Percentiles rank a stretch among this genome's conserved stretches.
Evolutionary conservation across 2,797 vertebrate species (phyloP).

Genomic region (Tarsius wallacei): DNA sequence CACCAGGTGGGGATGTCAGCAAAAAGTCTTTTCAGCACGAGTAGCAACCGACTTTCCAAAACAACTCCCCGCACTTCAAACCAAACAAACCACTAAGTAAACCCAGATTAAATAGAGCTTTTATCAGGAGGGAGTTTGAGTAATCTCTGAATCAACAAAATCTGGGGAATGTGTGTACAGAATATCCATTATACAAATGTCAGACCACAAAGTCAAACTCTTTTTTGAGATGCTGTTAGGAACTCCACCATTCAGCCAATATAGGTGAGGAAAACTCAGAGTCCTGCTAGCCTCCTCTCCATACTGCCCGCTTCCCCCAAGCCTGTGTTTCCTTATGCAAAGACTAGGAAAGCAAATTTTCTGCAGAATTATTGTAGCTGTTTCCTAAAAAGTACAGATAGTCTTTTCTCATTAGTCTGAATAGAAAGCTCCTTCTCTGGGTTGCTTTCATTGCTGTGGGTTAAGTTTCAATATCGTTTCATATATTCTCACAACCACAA

Average conservation of each 20-base stretch:
- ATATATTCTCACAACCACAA: background rate
- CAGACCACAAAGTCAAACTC: conserved; percentile 79
- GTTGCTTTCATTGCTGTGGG: background rate
- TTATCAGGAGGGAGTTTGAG: conserved; percentile 75
- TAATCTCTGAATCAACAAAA: conserved; percentile 84
- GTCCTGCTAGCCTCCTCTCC: background rate
- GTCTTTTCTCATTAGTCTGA: background rate
- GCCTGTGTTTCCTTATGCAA: background rate
- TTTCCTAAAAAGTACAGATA: conserved; percentile 32
- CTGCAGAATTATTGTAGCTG: background rate
- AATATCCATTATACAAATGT: conserved; percentile 82
- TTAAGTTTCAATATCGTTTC: background rate
- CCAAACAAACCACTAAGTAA: conserved; percentile 72
- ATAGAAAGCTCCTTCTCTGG: background rate
- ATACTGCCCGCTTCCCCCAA: background rate
- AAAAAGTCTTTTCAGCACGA: conserved; percentile 23
- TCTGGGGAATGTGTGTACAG: conserved; percentile 73
- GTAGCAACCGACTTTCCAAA: conserved; percentile 65
- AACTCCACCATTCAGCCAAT: conserved; percentile 63
- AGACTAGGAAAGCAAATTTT: background rate
- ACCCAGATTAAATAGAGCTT: conserved; percentile 77
- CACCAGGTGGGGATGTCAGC: conserved; percentile 50
- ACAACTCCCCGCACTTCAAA: conserved; percentile 65
- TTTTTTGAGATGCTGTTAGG: conserved; percentile 63
- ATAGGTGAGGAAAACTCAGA: background rate